Base-by-base conservation (phyloP, 30 jellyfish, hydroid and myxozoan species). In the Cassiopea andromeda region DNA sequence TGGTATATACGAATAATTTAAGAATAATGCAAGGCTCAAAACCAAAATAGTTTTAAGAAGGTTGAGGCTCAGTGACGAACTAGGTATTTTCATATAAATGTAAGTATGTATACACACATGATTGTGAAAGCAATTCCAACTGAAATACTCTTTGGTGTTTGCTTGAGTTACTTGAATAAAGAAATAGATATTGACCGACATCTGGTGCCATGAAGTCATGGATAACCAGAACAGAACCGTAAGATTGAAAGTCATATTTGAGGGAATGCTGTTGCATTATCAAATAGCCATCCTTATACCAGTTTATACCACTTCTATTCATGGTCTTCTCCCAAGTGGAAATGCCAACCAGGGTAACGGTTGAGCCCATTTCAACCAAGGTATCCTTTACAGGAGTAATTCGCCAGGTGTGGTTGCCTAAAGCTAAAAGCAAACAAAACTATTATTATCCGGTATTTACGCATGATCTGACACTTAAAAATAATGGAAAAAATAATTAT, bases 301-400 rank as follows among this genome's bases (percentile, higher is more conserved):
- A 85, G n/a, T 38, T 46, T 12, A 59, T 68, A 0, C 57, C n/a
- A 46, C 46, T 47, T 8, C 48, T 47, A 16, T 60, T 61, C 5
- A 44, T 38, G 27, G 3, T 13, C 13, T 45, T 46, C 7, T 85
- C 75, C 18, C 27, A 10, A 43, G 46, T 75, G 73, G 73, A 61
- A 48, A 76, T 45, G 43, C 93, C 93, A 85, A 85, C 43, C 54
- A 85, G 73, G 0, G 88, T 64, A 18, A 85, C 75, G 17, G 46
- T 60, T 1, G 93, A 85, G 8, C 93, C 93, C 18, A 18, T 18
- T 57, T 48, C 54, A 12, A 85, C 83, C 48, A 18, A 45, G 75
- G 88, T 85, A 46, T 79, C 54, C 14, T 85, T 27, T 9, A 74
- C 82, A 70, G 54, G 7, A 19, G 6, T 17, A 2, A 12, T 61